Percentiles rank a stretch among this genome's conserved stretches.
phyloP scores from a whole-genome alignment of 30 jellyfish, hydroid and myxozoan species.

The Chironex yamaguchii region DNA sequence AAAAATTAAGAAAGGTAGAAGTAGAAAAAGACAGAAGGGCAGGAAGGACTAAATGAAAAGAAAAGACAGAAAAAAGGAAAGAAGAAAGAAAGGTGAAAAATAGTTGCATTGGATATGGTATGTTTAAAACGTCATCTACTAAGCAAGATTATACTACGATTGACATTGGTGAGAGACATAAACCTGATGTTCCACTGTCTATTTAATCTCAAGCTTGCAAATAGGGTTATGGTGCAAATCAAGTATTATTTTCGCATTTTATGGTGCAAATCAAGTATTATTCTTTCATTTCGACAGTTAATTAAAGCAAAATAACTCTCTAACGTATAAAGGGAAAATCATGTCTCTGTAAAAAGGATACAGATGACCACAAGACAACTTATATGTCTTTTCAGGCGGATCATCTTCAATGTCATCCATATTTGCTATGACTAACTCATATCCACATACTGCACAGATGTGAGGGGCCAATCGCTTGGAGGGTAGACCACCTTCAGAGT shows the following conservation, averaged over 20 bases:
- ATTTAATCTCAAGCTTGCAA: no score
- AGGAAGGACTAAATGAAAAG: background rate
- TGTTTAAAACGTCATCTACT: no score
- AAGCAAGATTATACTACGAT: no score
- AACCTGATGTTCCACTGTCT: no score
- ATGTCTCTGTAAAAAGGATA: constrained; percentile 80
- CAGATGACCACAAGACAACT: constrained; percentile 96
- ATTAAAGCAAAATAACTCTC: no score
- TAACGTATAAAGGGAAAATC: no score
- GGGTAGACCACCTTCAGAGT: constrained; percentile 91
- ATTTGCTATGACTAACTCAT: constrained; percentile 80
- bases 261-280: no score
- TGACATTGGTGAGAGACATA: no score
- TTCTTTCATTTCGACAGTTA: no score
- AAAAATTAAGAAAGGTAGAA: background rate
- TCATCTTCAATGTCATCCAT: constrained; percentile 98
- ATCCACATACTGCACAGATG: constrained; percentile 99
- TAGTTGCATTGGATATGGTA: no score
- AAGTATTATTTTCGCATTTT: no score
- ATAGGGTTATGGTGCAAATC: no score
- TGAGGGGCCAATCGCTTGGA: constrained; percentile 88
- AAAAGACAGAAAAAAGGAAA: background rate
- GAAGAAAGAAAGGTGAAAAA: background rate
- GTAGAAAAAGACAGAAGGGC: background rate
- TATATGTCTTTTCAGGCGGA: constrained; percentile 87